Conservation (phyloP, 2,888 invertebrate genomes). For the Diploptera punctata region DNA sequence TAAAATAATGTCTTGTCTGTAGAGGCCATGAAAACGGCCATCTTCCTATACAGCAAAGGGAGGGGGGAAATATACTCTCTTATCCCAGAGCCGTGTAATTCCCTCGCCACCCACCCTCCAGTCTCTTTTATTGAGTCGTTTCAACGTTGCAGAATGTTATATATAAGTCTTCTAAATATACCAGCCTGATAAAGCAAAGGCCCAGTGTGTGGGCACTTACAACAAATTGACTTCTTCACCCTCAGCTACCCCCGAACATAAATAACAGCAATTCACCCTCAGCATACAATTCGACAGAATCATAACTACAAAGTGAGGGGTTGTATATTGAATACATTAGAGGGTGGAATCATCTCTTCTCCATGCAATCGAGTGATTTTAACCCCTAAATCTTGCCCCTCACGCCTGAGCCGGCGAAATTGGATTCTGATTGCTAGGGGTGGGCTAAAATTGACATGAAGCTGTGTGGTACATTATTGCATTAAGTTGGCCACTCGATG, state of each 20-base stretch:
- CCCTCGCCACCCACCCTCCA: background rate
- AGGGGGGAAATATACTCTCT: background rate
- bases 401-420: constrained; percentile 38
- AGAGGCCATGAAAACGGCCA: constrained; percentile 23
- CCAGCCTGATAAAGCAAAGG: constrained; percentile 27
- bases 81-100: constrained; percentile 6
- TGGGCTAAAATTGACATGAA: no score
- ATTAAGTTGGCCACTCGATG: no score
- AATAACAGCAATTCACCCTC: constrained; percentile 26
- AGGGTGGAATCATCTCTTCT: constrained; percentile 21
- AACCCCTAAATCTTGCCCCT: constrained; percentile 40
- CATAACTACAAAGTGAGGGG: constrained; percentile 32
- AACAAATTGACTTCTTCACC: constrained; percentile 44
- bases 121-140: constrained; percentile 36
- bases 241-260: constrained; percentile 8
- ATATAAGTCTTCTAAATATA: background rate
- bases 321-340: constrained; percentile 42
- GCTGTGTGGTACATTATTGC: no score
- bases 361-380: constrained; percentile 35
- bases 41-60: constrained; percentile 6
- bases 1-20: constrained; percentile 42
- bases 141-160: constrained; percentile 34
- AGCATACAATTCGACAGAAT: constrained; percentile 37
- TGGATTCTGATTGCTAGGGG: constrained; percentile 42
- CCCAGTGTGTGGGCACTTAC: constrained; percentile 40